Evolutionary conservation across 2,797 vertebrate genomes (phyloP), one percentile per base, ranked within the genome.

Genomic region (Euthynnus affinis): DNA sequence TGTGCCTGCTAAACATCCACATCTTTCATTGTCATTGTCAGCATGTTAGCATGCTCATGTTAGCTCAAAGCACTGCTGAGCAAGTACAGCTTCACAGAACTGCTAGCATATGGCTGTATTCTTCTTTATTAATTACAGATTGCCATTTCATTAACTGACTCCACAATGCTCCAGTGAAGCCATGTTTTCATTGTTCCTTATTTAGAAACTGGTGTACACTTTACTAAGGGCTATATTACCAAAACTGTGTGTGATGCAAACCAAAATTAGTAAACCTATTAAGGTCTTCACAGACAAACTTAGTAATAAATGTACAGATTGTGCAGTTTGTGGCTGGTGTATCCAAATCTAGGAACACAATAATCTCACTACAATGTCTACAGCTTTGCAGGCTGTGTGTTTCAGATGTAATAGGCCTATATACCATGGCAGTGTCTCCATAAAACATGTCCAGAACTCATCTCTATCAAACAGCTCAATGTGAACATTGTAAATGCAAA

Each of bases 391-490:
- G 9, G 57, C 25, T 57, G 52, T 74, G 62, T 52, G 13, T 80
- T 53, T 87, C 42, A 60, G 51, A 76, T 69, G 18, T 66, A 74
- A 80, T 37, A 55, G 52, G n/a, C 13, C 12, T 29, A 17, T 76
- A 78, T 68, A 69, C 10, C 5, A 29, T 29, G 2, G n/a, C 40
- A 51, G 49, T 51, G 48, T 80, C 71, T 59, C 22, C 6, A 79
- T 87, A 87, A 87, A 91, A 78, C 48, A 48, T 53, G 12, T 37
- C 51, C 17, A 65, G n/a, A 71, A 53, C 55, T 61, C 49, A 29
- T 78, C 53, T 82, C 51, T 20, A 60, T 78, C 60, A 77, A 80
- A 79, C 68, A 51, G 73, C 70, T 83, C 55, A 69, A 49, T 75
- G 40, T 48, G 17, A 81, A 63, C 69, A 71, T 89, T 80, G 27